Evolutionary conservation across 2,113 vertebrate genomes (phyloP).

Genomic region (Poeciliopsis retropinna): DNA sequence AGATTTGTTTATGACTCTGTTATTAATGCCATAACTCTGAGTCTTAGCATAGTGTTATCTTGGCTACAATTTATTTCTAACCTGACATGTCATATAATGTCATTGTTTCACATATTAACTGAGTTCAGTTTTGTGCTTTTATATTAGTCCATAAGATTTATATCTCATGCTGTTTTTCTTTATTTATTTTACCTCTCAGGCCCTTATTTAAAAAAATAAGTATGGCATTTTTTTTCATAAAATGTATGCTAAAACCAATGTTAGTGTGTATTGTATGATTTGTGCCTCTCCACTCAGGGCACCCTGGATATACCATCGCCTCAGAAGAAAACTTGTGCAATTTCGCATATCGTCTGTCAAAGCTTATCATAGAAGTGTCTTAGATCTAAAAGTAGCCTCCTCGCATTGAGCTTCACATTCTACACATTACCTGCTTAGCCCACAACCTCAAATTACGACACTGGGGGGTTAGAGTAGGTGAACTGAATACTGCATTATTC

Average conservation of each 20-base stretch:
- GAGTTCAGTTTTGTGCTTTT: conserved; percentile 60
- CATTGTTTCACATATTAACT: conserved; percentile 37
- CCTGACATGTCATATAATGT: conserved; percentile 19
- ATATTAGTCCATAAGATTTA: conserved; percentile 31
- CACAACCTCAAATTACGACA: conserved; percentile 18
- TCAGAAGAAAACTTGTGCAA: conserved; percentile 62
- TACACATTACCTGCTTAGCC: conserved; percentile 45
- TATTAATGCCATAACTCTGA: conserved; percentile 46
- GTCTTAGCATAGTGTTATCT: conserved; percentile 43
- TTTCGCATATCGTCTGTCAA: conserved; percentile 59
- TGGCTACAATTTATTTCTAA: conserved; percentile 31
- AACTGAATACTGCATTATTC: conserved; percentile 62
- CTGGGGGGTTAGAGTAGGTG: neutral
- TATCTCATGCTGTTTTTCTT: conserved; percentile 12
- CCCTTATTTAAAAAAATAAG: neutral
- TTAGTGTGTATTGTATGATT: conserved; percentile 25
- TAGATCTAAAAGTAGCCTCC: conserved; percentile 38
- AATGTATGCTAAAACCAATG: conserved; percentile 25
- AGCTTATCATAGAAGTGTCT: conserved; percentile 66
- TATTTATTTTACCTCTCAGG: conserved; percentile 2
- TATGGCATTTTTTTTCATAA: conserved; percentile 7
- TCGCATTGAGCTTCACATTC: conserved; percentile 30
- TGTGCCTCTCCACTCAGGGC: conserved; percentile 38
- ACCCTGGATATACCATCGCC: conserved; percentile 37
- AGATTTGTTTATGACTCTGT: conserved; percentile 51